Evolutionary conservation across 53 echinoderm and acorn worm genomes (phyloP), one percentile per base, ranked within the genome.

Genomic region (Holothuria leucospilota): DNA sequence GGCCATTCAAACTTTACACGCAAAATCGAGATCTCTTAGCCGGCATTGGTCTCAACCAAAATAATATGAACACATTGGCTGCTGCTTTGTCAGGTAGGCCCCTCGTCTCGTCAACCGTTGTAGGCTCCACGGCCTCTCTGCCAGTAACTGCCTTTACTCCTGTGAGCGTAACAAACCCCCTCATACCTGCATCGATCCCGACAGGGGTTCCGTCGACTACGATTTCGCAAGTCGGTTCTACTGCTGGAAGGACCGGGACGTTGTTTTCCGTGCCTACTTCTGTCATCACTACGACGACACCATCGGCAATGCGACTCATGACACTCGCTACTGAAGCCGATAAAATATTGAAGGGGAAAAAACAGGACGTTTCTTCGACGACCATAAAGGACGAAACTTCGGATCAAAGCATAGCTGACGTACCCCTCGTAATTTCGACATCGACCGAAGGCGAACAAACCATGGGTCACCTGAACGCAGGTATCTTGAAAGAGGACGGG

Each of bases 241-340:
- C 80, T 21, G 84, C 89, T 7, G 62, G 65, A 20, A 82, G 24
- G 41, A 71, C 74, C 38, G 69, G 25, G 27, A 56, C 62, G 13
- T 26, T 85, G 18, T 29, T 87, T 20, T 56, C 88, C 23, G 87
- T 78, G 4, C 49, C 71, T 28, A n/a, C 87, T 39, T 79, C 88
- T 16, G 27, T 77, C 56, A 86, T 65, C 20, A 78, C 89, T 1
- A 68, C 68, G 5, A 62, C 80, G 38, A 58, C 69, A 16, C 68
- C 88, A n/a, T 82, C 86, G 10, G 89, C 86, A 8, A 86, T 84
- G 42, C 96, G 94, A 51, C 90, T 94, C 24, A 96, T 96, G 96
- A 96, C 96, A 25, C 89, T 96, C 10, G 96, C 96, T 20, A 94
- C 92, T 41, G 96, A 93, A 86, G 96, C 96, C 71, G 94, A 94